phyloP scores from a whole-genome alignment of 2,888 invertebrate genomes.

The Axea sp. region DNA sequence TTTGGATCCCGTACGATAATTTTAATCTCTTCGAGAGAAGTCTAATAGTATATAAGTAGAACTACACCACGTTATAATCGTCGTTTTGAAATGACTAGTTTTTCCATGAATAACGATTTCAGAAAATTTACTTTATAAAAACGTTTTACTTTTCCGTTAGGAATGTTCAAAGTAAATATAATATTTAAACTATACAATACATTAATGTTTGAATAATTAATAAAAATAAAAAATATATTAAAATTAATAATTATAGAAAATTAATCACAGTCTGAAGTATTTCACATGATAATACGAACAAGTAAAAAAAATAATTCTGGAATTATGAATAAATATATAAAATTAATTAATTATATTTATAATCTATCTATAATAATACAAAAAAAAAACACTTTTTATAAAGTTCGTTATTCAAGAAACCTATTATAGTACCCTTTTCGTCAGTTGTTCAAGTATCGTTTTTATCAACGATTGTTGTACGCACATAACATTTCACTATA shows the following conservation, averaged over 20 bases:
- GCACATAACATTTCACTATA: conserved; percentile 46
- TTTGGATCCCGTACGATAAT: conserved; percentile 1
- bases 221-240: background rate
- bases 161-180: too few relatives aligned
- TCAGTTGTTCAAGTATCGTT: conserved; percentile 6
- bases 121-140: conserved; percentile 11
- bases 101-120: conserved; percentile 1
- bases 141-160: too few relatives aligned
- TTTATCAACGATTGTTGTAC: conserved; percentile 47
- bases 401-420: conserved; percentile 17
- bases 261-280: too few relatives aligned
- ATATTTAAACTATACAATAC: background rate
- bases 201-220: background rate
- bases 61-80: conserved; percentile 36
- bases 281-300: too few relatives aligned
- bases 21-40: conserved; percentile 8
- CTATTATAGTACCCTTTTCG: conserved; percentile 1
- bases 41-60: conserved; percentile 30
- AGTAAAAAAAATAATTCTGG: too few relatives aligned
- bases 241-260: too few relatives aligned
- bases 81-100: conserved; percentile 34
- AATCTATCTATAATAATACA: background rate
- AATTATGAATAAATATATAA: too few relatives aligned
- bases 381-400: background rate
- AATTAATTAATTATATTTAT: background rate